Percentiles rank a stretch among this genome's conserved stretches.
Evolutionary conservation across 2,888 invertebrate species (phyloP).

Genomic region (Nebria brevicollis): DNA sequence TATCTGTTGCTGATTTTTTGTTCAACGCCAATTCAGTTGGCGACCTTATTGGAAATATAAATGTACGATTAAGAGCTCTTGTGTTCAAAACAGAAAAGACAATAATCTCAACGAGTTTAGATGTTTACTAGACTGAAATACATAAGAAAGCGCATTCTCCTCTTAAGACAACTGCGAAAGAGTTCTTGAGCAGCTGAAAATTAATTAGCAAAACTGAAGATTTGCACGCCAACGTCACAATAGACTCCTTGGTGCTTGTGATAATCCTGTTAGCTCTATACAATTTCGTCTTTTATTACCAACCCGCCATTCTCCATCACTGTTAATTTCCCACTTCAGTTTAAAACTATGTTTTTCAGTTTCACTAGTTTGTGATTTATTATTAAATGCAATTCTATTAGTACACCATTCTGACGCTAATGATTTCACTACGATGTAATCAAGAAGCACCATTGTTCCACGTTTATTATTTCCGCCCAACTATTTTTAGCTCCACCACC

Average conservation of each 20-base stretch:
- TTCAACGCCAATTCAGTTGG: too few species aligned
- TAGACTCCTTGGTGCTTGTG: conserved; percentile 38
- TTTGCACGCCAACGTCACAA: conserved; percentile 27
- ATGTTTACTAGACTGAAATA: not conserved
- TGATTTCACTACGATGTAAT: not conserved
- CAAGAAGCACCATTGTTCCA: not conserved
- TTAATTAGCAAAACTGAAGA: conserved; percentile 37
- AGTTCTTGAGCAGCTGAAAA: conserved; percentile 34
- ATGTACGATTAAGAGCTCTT: too few species aligned
- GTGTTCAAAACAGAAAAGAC: not conserved
- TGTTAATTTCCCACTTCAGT: not conserved
- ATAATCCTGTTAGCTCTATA: conserved; percentile 43
- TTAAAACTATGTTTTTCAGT: not conserved
- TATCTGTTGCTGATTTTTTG: too few species aligned
- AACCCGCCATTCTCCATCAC: not conserved
- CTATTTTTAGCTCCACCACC: not conserved
- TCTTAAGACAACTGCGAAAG: conserved; percentile 4
- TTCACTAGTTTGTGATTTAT: not conserved
- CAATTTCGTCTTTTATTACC: conserved; percentile 27
- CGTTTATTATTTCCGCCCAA: not conserved
- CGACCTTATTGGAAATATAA: too few species aligned
- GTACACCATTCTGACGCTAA: not conserved
- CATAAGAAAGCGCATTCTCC: not conserved
- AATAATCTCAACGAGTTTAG: not conserved
- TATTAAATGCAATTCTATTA: not conserved